Base-by-base conservation (phyloP, 2,797 vertebrate species). In the Schizopygopsis pylzovi region DNA sequence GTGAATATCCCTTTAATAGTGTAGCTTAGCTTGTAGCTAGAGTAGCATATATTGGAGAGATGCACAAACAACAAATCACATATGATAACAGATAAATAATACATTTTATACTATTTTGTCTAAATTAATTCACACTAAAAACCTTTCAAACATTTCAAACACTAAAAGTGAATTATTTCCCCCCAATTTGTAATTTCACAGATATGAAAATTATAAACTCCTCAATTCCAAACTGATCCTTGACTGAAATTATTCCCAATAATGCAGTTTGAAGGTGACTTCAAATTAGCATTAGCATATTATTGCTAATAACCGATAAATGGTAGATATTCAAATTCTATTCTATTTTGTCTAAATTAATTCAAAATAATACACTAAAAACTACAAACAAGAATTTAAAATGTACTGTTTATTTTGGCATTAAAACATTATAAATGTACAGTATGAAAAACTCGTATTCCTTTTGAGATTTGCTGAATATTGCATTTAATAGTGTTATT, bases 271-370 rank as follows among this genome's bases (percentile, higher is more conserved):
- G 20, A 76, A 72, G 70, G 12, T 43, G 4, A 43, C 11, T n/a
- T n/a, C n/a, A n/a, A 13, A 71, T 71, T 71, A n/a, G n/a, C n/a
- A 71, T n/a, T 43, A n/a, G n/a, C 20, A 43, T n/a, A 71, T 43
- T 13, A 71, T 43, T 20, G 67, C 4, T 2, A 2, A 68, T 41
- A 41, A 70, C 4, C 9, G 20, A 41, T 45, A 45, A n/a, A 25
- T 45, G 22, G 20, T 25, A 45, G 37, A 70, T 41, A 45, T 20
- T 43, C 20, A 71, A 71, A 71, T 71, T 71, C 2, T 71, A n/a
- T 13, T 12, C 20, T 41, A 15, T 43, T 71, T 71, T 13, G 20
- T 43, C 39, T 71, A 45, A 43, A 71, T 71, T 1, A 11, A 39
- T 22, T 70, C 4, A 39, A 70, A 41, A 41, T 12, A 72, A 45